Evolutionary conservation across 2,797 vertebrate species (phyloP).

Genomic region (Eupleurogrammus muticus): DNA sequence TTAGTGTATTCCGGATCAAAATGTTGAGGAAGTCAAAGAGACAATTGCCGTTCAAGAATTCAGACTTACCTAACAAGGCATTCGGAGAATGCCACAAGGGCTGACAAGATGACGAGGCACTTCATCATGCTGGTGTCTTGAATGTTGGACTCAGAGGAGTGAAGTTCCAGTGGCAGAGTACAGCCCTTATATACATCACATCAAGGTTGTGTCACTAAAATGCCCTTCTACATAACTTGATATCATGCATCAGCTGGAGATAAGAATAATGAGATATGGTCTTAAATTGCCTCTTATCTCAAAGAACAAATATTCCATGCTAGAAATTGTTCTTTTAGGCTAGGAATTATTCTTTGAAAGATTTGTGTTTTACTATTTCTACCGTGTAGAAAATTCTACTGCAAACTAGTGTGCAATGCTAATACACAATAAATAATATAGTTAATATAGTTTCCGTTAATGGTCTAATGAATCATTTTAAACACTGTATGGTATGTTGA

Average conservation of each 20-base stretch:
- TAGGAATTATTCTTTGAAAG: too few species aligned
- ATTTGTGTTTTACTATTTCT: too few species aligned
- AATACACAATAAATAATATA: too few species aligned
- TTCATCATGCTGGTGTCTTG: conserved; percentile 51
- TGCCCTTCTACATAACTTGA: conserved; percentile 46
- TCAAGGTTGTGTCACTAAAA: conserved; percentile 41
- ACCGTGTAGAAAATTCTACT: too few species aligned
- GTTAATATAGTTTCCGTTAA: too few species aligned
- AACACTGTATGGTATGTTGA: conserved; percentile 4
- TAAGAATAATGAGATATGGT: conserved; percentile 29
- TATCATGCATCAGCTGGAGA: conserved; percentile 41
- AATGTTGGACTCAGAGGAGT: conserved; percentile 16
- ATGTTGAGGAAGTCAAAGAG: conserved; percentile 13
- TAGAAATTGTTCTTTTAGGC: too few species aligned
- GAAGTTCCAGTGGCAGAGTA: conserved; percentile 3
- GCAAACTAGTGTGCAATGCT: too few species aligned
- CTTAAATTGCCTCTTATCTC: too few species aligned
- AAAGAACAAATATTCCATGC: too few species aligned
- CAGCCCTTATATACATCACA: conserved; percentile 57
- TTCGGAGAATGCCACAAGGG: conserved; percentile 63
- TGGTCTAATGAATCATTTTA: not conserved
- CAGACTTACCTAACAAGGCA: conserved; percentile 63
- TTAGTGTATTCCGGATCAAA: conserved; percentile 19
- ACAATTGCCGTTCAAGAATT: too few species aligned
- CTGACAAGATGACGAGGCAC: conserved; percentile 56